Conservation (phyloP, 2,797 vertebrate genomes). For the Mormyrus proboscirostris region DNA sequence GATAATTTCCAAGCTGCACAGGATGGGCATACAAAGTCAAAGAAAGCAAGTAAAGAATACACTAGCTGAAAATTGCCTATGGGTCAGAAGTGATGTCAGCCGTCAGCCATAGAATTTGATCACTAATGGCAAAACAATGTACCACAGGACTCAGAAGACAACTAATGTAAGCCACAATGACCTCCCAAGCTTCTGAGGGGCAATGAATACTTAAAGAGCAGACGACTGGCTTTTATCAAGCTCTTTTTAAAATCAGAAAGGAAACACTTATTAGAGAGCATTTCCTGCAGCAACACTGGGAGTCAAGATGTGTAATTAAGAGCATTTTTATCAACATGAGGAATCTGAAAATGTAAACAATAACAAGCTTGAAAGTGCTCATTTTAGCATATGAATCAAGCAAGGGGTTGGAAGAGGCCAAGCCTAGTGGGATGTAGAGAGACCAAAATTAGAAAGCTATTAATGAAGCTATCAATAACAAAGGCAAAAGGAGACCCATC, state of each 20-base stretch:
- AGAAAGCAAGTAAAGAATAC: not conserved
- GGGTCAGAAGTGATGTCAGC: not conserved
- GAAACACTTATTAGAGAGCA: not conserved
- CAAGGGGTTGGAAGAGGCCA: not conserved
- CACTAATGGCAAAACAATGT: constrained; percentile 3
- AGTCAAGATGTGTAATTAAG: constrained; percentile 5
- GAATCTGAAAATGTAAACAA: constrained; percentile 15
- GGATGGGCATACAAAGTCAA: not conserved
- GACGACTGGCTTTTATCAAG: not conserved
- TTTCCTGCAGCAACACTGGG: constrained; percentile 11
- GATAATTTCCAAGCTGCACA: not conserved
- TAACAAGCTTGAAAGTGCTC: not conserved
- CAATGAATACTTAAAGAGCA: not conserved
- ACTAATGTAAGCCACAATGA: not conserved
- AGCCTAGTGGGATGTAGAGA: not conserved
- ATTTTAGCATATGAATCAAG: not conserved
- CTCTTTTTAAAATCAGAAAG: not conserved
- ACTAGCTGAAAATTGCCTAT: not conserved
- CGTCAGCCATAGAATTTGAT: not conserved
- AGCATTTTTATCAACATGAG: not conserved
- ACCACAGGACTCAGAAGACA: not conserved
- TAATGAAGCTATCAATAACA: constrained; percentile 5
- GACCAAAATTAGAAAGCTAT: constrained; percentile 19
- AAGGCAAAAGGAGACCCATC: not conserved
- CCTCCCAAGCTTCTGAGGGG: not conserved